Base-by-base conservation (phyloP, 1,140 invertebrate species). In the Lepidurus apus region DNA sequence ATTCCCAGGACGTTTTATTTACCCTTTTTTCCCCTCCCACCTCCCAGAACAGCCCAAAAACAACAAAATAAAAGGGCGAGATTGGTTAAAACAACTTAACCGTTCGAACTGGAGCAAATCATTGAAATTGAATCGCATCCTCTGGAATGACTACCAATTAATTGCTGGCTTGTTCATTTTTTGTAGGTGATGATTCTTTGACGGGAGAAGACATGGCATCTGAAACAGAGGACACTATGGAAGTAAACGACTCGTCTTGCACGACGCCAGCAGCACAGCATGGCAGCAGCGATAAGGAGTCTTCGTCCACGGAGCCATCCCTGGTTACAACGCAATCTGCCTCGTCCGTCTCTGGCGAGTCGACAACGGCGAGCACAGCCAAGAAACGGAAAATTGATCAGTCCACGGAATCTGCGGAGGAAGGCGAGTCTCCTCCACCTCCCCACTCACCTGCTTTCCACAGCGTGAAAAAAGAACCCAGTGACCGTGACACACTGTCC, bases 261-360 rank as follows among this genome's bases (percentile, higher is more conserved):
- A 65, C 53, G 53, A 65, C 53, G 53, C 53, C 53, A 65, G 53
- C 53, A n/a, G 21, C 53, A 13, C 53, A 65, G 53, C 53, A 65
- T 65, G 53, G 53, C 53, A 65, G 53, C 21, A 65, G 53, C 53
- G 53, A 65, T 65, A 65, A 65, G 53, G 53, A 65, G 53, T 65
- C 53, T n/a, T 7, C 53, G 21, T 65, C 53, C 21, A 65, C 53
- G 53, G 53, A 65, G 21, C 53, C 53, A 21, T 65, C 53, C 17
- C 53, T 65, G n/a, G 53, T 7, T 65, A 65, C 53, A 17, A 7
- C 7, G 3, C 53, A 65, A 65, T 21, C 53, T n/a, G 53, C 13
- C 17, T 9, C 53, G 53, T 65, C 53, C 53, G 53, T 65, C 53
- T 65, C 53, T 13, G 53, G 17, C n/a, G 53, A 65, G 53, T 65